These are phyloP conservation scores for Hydra vulgaris DNA, from an alignment of 30 jellyfish, hydroid and myxozoan species.

Conservation along the genomic window DNA sequence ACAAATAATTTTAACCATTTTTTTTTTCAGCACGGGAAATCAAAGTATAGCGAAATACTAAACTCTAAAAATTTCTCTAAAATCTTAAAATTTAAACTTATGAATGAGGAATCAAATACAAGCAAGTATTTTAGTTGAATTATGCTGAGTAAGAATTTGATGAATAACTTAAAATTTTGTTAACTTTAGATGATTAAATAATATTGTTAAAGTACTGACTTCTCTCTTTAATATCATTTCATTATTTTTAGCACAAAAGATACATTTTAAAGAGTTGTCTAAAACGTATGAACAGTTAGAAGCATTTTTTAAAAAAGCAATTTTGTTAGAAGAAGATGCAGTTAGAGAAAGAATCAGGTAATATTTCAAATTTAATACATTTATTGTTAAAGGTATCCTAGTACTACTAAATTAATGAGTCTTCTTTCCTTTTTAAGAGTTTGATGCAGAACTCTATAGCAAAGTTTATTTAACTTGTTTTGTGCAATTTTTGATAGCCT, in stretches of 20 bases:
- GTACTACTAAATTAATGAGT: background rate
- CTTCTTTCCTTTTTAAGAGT: background rate
- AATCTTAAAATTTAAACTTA: background rate
- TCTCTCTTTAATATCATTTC: background rate
- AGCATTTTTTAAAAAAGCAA: conserved; percentile 33
- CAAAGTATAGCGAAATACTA: background rate
- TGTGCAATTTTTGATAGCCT: too few species aligned
- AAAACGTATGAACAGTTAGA: conserved; percentile 23
- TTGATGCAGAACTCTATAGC: too few species aligned
- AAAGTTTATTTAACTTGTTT: too few species aligned
- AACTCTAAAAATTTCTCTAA: background rate
- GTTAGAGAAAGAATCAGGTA: conserved; percentile 88
- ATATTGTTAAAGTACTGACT: background rate
- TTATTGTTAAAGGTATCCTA: background rate
- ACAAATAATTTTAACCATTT: too few species aligned
- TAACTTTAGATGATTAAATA: background rate
- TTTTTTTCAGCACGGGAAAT: background rate
- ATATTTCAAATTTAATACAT: background rate
- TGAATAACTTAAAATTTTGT: background rate
- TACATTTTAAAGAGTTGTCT: background rate
- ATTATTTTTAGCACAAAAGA: background rate
- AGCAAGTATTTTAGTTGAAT: background rate
- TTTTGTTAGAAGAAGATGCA: conserved; percentile 66
- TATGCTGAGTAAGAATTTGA: background rate
- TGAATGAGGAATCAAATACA: background rate